Base-by-base conservation (phyloP, 2,113 vertebrate species). In the Macrotus californicus region DNA sequence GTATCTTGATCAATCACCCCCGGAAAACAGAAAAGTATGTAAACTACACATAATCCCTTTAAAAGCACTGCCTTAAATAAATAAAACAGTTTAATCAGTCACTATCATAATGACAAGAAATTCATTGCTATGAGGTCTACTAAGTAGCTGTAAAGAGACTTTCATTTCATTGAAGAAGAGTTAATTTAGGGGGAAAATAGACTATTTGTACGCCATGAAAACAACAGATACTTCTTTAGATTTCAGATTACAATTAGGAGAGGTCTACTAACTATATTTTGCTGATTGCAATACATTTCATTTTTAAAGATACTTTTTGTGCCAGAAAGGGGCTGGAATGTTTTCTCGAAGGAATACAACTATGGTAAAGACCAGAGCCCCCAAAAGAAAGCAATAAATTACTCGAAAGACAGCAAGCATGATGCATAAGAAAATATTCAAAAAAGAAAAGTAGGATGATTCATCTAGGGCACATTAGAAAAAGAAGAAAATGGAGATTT, bases 91-190 rank as follows among this genome's bases (percentile, higher is more conserved):
- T 97, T 97, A 98, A 0, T 76, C 97, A 97, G 94, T 97, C 96
- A 97, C 81, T 97, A 97, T 50, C 70, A 87, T 87, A 36, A 52
- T 93, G 95, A 98, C 97, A 97, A 97, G 94, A 97, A 96, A 96
- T 43, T 97, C 87, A 91, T 36, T 76, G 94, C 95, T 97, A 90
- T 96, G 67, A 87, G 91, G 15, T 76, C 94, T 97, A 52, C 94
- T 98, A 98, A 97, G 89, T 85, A 97, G 96, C 94, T 93, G 66
- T 97, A 97, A 97, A 98, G 94, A 98, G 95, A 93, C 93, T 98
- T 98, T 97, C 94, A 84, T 96, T 97, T 85, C 91, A 93, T 96
- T 96, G 87, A 97, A 95, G 0, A 6, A 92, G 36, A 96, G 93
- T 79, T 0, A 59, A 97, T 97, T 97, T 93, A 87, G 92, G 96